Base-by-base conservation (phyloP, 64 coral and sea anemone species). In the Pocillopora damicornis region DNA sequence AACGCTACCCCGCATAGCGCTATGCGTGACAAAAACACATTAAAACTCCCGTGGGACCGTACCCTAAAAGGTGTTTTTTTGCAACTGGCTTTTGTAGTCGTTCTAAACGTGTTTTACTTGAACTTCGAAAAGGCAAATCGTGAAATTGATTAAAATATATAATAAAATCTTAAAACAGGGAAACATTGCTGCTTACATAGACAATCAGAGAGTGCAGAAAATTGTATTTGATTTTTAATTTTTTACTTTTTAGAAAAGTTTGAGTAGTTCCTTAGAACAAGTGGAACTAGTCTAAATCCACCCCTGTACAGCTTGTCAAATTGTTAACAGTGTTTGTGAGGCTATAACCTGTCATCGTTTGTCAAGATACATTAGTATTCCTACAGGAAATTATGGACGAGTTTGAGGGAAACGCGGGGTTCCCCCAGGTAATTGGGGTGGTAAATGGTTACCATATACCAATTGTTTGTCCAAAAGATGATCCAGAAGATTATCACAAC, bases 1-100 rank as follows among this genome's bases (percentile, higher is more conserved):
- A 81, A 81, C 79, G 79, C 79, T 81, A 81, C 82, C n/a, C n/a
- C n/a, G n/a, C n/a, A n/a, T n/a, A n/a, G n/a, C n/a, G n/a, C n/a
- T n/a, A n/a, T n/a, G n/a, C 86, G 86, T 88, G 86, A 88, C 86
- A 88, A 88, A 88, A 88, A 88, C 86, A 74, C 86, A 88, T 77
- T 88, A 78, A 88, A 88, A 88, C 86, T 88, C 86, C 86, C 86
- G 86, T 88, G 86, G 86, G 86, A 88, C 86, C 86, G 68, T 88
- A 88, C 86, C 86, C 86, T 88, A 88, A 76, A 69, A 62, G 71
- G 82, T n/a, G n/a, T n/a, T n/a, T n/a, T n/a, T n/a, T n/a, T n/a
- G n/a, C n/a, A n/a, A n/a, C n/a, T n/a, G n/a, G n/a, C n/a, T n/a
- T n/a, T n/a, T n/a, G n/a, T n/a, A n/a, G n/a, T n/a, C n/a, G n/a